phyloP scores from a whole-genome alignment of 2,113 vertebrate species.

The Cettia cetti region DNA sequence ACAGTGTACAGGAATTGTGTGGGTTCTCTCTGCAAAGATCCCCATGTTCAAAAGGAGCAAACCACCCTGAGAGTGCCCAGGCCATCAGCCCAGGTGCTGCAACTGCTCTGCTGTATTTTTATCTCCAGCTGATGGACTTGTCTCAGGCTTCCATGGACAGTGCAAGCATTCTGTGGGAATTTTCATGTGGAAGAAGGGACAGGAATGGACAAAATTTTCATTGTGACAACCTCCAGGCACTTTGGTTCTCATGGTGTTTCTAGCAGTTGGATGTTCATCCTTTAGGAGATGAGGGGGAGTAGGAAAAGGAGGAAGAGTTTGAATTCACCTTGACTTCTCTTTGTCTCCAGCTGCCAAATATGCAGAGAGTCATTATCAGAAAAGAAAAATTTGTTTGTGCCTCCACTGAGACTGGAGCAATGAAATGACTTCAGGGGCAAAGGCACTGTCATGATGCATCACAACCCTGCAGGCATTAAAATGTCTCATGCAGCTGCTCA shows the following conservation, averaged over 20 bases:
- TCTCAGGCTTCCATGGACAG: background rate
- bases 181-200: background rate
- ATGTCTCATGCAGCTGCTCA: slow-evolving; percentile 5
- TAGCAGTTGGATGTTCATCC: background rate
- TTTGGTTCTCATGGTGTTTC: background rate
- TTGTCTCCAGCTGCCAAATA: slow-evolving; percentile 17
- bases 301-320: background rate
- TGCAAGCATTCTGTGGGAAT: background rate
- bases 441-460: slow-evolving; percentile 21
- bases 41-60: background rate
- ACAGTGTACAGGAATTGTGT: background rate
- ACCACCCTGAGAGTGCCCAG: background rate
- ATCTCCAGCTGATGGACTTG: background rate
- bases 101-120: background rate
- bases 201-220: background rate
- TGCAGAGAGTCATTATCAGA: background rate
- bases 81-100: background rate
- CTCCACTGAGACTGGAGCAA: background rate
- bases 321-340: slow-evolving; percentile 34
- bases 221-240: background rate
- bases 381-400: background rate
- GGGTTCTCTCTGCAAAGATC: background rate
- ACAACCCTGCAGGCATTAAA: slow-evolving; percentile 2
- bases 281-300: background rate
- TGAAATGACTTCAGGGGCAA: slow-evolving; percentile 11